A percentile compares a stretch with the other conserved stretches of the same genome.
Evolutionary conservation across 2,888 invertebrate genomes (phyloP).

Genomic region (Hirudinaria manillensis): DNA sequence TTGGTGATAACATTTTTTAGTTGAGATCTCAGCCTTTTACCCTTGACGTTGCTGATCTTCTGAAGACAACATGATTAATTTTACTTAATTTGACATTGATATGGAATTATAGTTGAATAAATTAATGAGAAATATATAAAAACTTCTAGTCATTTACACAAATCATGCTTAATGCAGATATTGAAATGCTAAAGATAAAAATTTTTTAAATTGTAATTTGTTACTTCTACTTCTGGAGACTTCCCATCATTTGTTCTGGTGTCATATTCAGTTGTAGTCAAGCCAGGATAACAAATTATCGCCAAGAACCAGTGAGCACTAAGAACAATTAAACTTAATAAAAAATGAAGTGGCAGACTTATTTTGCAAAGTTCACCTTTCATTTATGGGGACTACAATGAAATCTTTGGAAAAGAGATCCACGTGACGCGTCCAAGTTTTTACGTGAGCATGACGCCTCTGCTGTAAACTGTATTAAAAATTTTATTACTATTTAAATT

Average conservation of each 20-base stretch:
- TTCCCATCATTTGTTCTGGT: neutral
- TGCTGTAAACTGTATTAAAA: slow-evolving; percentile 44
- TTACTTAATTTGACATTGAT: too few relatives aligned
- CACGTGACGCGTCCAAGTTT: slow-evolving; percentile 92
- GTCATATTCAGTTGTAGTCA: slow-evolving; percentile 33
- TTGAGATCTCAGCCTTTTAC: slow-evolving; percentile 3
- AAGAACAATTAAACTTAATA: slow-evolving; percentile 40
- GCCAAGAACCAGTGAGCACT: slow-evolving; percentile 92
- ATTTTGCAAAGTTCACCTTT: slow-evolving; percentile 64
- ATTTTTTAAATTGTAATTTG: too few relatives aligned
- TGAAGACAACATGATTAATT: too few relatives aligned
- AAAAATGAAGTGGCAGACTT: neutral
- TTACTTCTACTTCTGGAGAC: neutral
- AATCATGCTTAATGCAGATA: too few relatives aligned
- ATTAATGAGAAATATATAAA: too few relatives aligned
- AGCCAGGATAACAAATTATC: slow-evolving; percentile 84
- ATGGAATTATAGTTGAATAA: too few relatives aligned
- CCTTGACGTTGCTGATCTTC: neutral
- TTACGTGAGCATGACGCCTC: slow-evolving; percentile 80
- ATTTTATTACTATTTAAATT: neutral
- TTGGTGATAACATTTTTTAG: slow-evolving; percentile 16
- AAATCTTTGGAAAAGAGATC: slow-evolving; percentile 94
- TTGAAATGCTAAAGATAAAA: too few relatives aligned
- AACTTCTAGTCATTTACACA: too few relatives aligned
- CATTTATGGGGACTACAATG: slow-evolving; percentile 92